Evolutionary conservation across 2,797 vertebrate genomes (phyloP).

Genomic region (Molossus alvarezi): DNA sequence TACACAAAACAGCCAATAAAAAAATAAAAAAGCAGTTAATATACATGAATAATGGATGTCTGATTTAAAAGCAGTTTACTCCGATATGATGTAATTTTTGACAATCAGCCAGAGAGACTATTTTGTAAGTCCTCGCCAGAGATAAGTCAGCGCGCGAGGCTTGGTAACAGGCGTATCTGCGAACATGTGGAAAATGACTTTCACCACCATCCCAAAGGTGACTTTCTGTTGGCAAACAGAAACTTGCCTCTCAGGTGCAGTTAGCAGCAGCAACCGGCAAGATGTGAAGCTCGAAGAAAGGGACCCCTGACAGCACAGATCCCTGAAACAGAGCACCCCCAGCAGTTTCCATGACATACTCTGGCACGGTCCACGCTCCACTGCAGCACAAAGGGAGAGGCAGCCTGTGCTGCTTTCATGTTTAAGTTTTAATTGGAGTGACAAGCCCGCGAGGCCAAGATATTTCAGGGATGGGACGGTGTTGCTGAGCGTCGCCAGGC

Average conservation of each 20-base stretch:
- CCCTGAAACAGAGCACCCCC: neutral
- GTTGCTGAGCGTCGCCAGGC: constrained; percentile 83
- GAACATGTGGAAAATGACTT: constrained; percentile 89
- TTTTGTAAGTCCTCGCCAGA: constrained; percentile 93
- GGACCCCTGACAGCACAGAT: constrained; percentile 3
- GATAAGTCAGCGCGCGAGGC: constrained; percentile 93
- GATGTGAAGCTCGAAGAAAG: constrained; percentile 31
- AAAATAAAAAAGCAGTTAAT: constrained; percentile 91
- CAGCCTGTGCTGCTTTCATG: constrained; percentile 60
- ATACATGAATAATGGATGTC: constrained; percentile 94
- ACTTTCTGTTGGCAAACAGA: constrained; percentile 86
- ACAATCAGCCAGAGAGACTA: constrained; percentile 95
- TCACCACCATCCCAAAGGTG: constrained; percentile 90
- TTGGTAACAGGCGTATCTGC: constrained; percentile 83
- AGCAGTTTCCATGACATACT: neutral
- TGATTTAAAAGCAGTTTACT: constrained; percentile 94
- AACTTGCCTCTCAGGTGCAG: constrained; percentile 65
- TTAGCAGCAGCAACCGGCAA: constrained; percentile 68
- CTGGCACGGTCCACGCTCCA: constrained; percentile 62
- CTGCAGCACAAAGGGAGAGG: constrained; percentile 44
- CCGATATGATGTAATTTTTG: constrained; percentile 97
- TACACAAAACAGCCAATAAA: constrained; percentile 88
- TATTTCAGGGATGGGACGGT: constrained; percentile 78
- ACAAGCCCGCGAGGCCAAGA: constrained; percentile 83
- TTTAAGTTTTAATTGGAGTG: constrained; percentile 84